phyloP scores from a whole-genome alignment of 1,140 invertebrate species.

The Belonocnema kinseyi region DNA sequence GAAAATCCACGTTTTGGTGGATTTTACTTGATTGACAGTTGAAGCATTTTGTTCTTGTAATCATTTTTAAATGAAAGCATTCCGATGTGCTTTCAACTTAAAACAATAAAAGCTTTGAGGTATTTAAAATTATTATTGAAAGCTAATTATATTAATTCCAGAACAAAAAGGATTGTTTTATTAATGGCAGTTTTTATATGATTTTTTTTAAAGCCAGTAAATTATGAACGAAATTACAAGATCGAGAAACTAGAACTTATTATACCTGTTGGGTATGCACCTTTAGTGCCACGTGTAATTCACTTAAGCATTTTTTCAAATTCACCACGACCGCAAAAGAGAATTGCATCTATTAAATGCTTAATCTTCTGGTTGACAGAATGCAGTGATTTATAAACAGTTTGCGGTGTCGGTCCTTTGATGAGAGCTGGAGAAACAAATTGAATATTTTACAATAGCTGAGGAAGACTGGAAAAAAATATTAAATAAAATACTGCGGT shows the following conservation, averaged over 20 bases:
- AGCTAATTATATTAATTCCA: too few relatives aligned
- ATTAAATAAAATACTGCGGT: too few relatives aligned
- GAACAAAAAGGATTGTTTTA: background rate
- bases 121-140: too few relatives aligned
- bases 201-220: too few relatives aligned
- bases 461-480: too few relatives aligned
- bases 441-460: too few relatives aligned
- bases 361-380: conserved; percentile 31
- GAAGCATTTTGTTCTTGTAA: too few relatives aligned
- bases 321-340: conserved; percentile 30
- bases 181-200: background rate
- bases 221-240: background rate
- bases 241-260: background rate
- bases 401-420: conserved; percentile 37
- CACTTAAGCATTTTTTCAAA: background rate
- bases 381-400: conserved; percentile 37
- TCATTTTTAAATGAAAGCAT: too few relatives aligned
- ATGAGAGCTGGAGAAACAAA: background rate
- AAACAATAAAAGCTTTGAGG: too few relatives aligned
- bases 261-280: background rate
- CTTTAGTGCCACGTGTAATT: background rate
- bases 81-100: too few relatives aligned
- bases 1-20: too few relatives aligned
- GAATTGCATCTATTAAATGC: conserved; percentile 30
- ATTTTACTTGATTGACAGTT: too few relatives aligned